Conservation (phyloP, 1,140 invertebrate species). For the Megalopta genalis region DNA sequence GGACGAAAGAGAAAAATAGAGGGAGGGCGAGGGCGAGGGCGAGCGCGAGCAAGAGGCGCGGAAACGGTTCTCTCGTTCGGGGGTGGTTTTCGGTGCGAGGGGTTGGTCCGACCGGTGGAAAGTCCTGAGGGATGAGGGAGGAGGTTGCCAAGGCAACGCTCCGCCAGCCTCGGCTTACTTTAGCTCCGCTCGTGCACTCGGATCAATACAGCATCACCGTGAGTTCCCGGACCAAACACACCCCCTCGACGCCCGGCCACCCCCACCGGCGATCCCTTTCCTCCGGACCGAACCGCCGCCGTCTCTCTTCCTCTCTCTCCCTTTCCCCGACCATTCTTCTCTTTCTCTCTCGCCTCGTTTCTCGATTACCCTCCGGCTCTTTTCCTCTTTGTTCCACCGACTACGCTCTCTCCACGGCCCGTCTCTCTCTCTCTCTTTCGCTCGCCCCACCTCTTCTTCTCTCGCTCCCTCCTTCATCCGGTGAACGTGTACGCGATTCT, state of each 20-base stretch:
- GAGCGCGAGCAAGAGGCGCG: constrained; percentile 33
- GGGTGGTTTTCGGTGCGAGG: constrained; percentile 65
- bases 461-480: not conserved
- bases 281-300: not conserved
- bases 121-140: constrained; percentile 76
- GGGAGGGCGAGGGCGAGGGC: not conserved
- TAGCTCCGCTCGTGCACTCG: constrained; percentile 72
- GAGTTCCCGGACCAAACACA: constrained; percentile 78
- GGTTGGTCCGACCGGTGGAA: constrained; percentile 58
- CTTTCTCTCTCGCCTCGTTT: constrained; percentile 30
- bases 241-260: constrained; percentile 51
- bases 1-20: not conserved
- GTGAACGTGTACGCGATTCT: constrained; percentile 3
- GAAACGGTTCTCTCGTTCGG: constrained; percentile 42
- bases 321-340: constrained; percentile 5
- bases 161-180: constrained; percentile 77
- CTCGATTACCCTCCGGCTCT: constrained; percentile 16
- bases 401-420: constrained; percentile 8
- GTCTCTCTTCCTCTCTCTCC: not conserved
- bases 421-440: not conserved
- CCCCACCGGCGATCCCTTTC: constrained; percentile 16
- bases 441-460: not conserved
- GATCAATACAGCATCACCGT: constrained; percentile 79
- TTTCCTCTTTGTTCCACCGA: constrained; percentile 41
- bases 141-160: constrained; percentile 81